Evolutionary conservation across 2,797 vertebrate species (phyloP).

Genomic region (Aselliscus stoliczkanus): DNA sequence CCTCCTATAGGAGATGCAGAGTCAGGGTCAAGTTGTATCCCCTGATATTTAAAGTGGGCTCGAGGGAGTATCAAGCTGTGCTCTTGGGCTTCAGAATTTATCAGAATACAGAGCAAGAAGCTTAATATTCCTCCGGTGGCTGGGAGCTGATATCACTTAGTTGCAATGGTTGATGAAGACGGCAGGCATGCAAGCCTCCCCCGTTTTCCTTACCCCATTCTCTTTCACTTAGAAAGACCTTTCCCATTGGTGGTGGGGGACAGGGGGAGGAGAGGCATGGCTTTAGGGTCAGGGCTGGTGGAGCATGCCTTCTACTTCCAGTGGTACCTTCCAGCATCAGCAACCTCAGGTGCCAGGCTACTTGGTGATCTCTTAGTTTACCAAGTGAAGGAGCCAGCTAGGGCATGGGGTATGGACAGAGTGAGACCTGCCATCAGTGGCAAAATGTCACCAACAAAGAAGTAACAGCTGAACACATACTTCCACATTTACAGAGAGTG

Average conservation of each 20-base stretch:
- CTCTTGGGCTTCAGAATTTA: not conserved
- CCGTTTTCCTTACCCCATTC: not conserved
- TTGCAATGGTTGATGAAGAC: not conserved
- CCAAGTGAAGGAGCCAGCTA: not conserved
- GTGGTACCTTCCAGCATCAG: not conserved
- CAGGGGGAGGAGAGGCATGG: fast-evolving
- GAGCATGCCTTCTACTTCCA: not conserved
- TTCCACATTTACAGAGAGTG: not conserved
- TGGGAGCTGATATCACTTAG: not conserved
- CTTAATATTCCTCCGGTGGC: not conserved
- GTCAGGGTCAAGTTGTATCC: not conserved
- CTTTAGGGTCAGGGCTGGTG: not conserved
- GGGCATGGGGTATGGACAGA: not conserved
- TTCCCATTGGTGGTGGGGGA: not conserved
- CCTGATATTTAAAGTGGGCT: not conserved
- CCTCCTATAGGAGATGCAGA: not conserved
- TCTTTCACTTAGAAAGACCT: not conserved
- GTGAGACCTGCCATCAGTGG: not conserved
- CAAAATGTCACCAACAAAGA: not conserved
- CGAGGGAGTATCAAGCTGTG: not conserved
- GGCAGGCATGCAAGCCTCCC: not conserved
- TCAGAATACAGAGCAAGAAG: not conserved
- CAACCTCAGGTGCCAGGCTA: not conserved
- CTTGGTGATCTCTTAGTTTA: not conserved
- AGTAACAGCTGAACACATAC: fast-evolving